phyloP scores from a whole-genome alignment of 2,888 invertebrate species.

The Tillus elongatus region DNA sequence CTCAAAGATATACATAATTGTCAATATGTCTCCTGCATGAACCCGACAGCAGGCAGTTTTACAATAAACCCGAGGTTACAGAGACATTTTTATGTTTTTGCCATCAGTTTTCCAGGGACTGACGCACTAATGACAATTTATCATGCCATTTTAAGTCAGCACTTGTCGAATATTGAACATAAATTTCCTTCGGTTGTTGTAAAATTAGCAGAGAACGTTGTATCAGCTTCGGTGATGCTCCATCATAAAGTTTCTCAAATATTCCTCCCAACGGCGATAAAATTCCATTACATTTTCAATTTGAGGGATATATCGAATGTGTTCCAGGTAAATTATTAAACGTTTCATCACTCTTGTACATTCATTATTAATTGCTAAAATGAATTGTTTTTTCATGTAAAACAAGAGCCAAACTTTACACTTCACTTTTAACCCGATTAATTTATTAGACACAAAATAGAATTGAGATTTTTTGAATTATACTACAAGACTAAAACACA shows the following conservation, averaged over 20 bases:
- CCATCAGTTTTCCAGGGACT: slow-evolving; percentile 64
- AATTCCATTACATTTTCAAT: slow-evolving; percentile 96
- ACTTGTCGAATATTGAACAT: slow-evolving; percentile 71
- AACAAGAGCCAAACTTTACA: no score
- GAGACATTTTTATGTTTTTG: slow-evolving; percentile 81
- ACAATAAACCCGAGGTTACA: slow-evolving; percentile 92
- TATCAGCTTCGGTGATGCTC: slow-evolving; percentile 71
- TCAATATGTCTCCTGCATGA: slow-evolving; percentile 96
- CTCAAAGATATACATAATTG: slow-evolving; percentile 94
- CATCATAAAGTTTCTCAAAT: slow-evolving; percentile 80
- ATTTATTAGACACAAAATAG: no score
- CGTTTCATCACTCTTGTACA: slow-evolving; percentile 5
- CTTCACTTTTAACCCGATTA: no score
- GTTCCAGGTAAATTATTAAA: slow-evolving; percentile 61
- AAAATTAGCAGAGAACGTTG: slow-evolving; percentile 63
- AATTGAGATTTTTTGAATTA: no score
- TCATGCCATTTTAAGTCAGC: slow-evolving; percentile 77
- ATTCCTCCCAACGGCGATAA: slow-evolving; percentile 90
- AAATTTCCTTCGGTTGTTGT: slow-evolving; percentile 63
- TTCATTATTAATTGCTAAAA: no score
- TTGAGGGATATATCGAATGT: slow-evolving; percentile 89
- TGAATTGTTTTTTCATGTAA: no score
- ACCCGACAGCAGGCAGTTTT: slow-evolving; percentile 95
- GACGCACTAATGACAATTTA: slow-evolving; percentile 86
- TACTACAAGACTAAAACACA: no score